Base-by-base conservation (phyloP, 2,888 invertebrate species). In the Zaprionus bogoriensis region DNA sequence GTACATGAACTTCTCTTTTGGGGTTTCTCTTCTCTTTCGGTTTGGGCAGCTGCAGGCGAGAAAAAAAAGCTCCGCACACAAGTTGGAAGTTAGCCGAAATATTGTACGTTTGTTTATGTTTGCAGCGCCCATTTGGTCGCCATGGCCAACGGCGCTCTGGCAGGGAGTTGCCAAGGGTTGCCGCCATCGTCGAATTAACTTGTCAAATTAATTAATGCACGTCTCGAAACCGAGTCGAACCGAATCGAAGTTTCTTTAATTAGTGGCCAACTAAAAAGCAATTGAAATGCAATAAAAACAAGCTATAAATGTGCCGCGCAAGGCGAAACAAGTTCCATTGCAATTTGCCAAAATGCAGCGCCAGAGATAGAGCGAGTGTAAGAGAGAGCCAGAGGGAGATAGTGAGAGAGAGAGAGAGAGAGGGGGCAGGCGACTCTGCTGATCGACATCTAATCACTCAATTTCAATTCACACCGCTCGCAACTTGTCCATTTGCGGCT, bases 251-350 rank as follows among this genome's bases (percentile, higher is more conserved):
- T 19, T 50, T 65, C 66, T 73, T 82, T 76, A 85, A 82, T 81
- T 74, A 76, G 65, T 27, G 25, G 20, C 19, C 50, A 67, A 61
- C 62, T 50, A 54, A 73, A 66, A 64, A 66, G 41, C 68, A 85
- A 82, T 82, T 67, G 66, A 86, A 75, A 67, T 71, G 69, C 80
- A 79, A 85, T 83, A 66, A 85, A 80, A 79, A 61, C 68, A 54
- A 61, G 7, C 74, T 62, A 53, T 63, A 84, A 73, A 80, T 47
- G 59, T 25, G 48, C n/a, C 38, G 28, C 27, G 32, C 64, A 55
- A 67, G 64, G 64, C 32, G 48, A 46, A 63, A 63, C 63, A 19
- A 61, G 67, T 70, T 67, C 51, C 44, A 42, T 45, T 44, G 23
- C 27, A 42, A 54, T 48, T 42, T 62, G 47, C 61, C 61, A 46